phyloP scores from a whole-genome alignment of 2,113 vertebrate species.

The Tupaia tana region DNA sequence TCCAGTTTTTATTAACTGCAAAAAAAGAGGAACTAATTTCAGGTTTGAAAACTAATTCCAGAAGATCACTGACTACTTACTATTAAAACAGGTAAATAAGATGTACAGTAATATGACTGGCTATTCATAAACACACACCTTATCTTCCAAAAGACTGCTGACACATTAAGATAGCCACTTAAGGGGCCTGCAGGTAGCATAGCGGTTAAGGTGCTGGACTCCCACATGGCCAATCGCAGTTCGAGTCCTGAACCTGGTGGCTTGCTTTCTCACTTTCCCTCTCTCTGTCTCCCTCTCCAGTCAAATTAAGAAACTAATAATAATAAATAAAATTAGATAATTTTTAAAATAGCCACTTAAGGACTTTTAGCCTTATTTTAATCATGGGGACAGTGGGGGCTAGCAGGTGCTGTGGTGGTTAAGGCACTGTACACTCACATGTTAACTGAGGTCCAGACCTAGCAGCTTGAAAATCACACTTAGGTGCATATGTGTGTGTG shows the following conservation, averaged over 20 bases:
- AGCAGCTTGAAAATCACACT: too few species aligned
- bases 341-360: not conserved
- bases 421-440: too few species aligned
- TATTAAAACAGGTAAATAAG: conserved; percentile 37
- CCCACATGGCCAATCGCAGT: too few species aligned
- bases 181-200: not conserved
- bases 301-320: too few species aligned
- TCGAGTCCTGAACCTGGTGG: too few species aligned
- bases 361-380: conserved; percentile 48
- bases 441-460: too few species aligned
- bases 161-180: conserved; percentile 16
- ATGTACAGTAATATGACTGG: not conserved
- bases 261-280: too few species aligned
- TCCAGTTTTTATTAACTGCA: conserved; percentile 28
- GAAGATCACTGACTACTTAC: conserved; percentile 31
- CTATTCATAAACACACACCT: conserved; percentile 27
- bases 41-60: conserved; percentile 24
- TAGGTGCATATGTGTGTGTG: too few species aligned
- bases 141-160: conserved; percentile 11
- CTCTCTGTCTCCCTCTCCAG: too few species aligned
- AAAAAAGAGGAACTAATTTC: not conserved
- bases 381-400: not conserved
- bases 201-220: too few species aligned
- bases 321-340: too few species aligned
- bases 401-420: too few species aligned